A percentile compares a stretch with the other conserved stretches of the same genome.
These are phyloP conservation scores for Rhineura floridana DNA, from an alignment of 2,113 vertebrate species.

Conservation along the genomic window DNA sequence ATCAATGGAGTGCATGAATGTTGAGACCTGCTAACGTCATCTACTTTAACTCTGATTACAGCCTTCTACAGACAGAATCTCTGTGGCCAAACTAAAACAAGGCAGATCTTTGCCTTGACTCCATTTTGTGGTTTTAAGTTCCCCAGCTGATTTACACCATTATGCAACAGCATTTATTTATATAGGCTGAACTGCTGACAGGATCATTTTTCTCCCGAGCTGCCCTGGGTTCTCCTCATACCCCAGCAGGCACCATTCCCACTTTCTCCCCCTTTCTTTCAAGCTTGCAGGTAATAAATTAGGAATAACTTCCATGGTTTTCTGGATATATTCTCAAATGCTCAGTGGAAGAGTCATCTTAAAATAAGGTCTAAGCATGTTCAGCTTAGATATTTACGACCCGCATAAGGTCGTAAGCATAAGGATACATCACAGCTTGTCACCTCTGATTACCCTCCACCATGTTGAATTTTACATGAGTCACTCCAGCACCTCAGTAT, in stretches of 20 bases:
- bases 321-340: background rate
- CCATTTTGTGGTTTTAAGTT: background rate
- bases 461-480: background rate
- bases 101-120: conserved; percentile 5
- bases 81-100: background rate
- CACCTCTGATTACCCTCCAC: background rate
- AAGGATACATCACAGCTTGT: background rate
- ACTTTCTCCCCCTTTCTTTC: background rate
- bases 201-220: background rate
- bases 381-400: background rate
- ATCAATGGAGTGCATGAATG: background rate
- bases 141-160: conserved; percentile 1
- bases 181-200: background rate
- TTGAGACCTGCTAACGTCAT: background rate
- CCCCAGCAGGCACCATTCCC: background rate
- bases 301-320: background rate
- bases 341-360: background rate
- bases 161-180: background rate
- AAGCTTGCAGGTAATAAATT: background rate
- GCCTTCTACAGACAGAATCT: background rate
- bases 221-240: background rate
- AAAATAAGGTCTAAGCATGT: background rate
- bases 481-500: background rate
- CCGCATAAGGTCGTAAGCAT: background rate
- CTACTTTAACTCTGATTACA: background rate